Evolutionary conservation across 1,140 invertebrate genomes (phyloP).

Genomic region (Calliphora vicina): DNA sequence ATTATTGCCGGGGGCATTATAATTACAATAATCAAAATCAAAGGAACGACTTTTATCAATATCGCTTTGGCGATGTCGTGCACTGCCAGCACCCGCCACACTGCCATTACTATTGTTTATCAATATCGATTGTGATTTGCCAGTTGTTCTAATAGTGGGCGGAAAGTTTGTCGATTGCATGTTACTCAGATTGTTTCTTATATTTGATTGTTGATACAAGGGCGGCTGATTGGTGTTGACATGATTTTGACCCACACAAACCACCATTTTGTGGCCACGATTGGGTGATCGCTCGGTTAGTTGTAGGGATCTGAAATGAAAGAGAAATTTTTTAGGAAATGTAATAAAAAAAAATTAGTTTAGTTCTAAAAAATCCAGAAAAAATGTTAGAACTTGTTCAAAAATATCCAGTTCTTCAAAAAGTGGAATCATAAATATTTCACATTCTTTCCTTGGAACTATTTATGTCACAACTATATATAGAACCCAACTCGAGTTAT

Average conservation of each 20-base stretch:
- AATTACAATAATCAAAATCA: slow-evolving; percentile 59
- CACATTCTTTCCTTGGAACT: too few species aligned
- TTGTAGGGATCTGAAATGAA: slow-evolving; percentile 57
- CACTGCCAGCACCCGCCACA: neutral
- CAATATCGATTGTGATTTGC: slow-evolving; percentile 39
- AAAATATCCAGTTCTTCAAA: too few species aligned
- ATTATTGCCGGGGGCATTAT: slow-evolving; percentile 38
- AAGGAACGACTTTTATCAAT: slow-evolving; percentile 59
- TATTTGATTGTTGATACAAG: slow-evolving; percentile 45
- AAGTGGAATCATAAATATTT: too few species aligned
- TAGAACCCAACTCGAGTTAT: too few species aligned
- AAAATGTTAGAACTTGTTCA: too few species aligned
- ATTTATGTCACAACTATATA: too few species aligned
- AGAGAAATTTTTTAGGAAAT: slow-evolving; percentile 19
- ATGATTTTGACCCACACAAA: slow-evolving; percentile 45
- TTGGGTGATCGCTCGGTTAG: slow-evolving; percentile 60
- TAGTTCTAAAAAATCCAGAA: neutral
- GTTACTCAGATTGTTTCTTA: slow-evolving; percentile 28
- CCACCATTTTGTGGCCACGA: slow-evolving; percentile 54
- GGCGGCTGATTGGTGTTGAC: slow-evolving; percentile 41
- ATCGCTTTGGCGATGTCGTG: slow-evolving; percentile 47
- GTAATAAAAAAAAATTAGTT: neutral
- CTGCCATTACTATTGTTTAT: slow-evolving; percentile 29
- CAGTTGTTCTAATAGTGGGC: slow-evolving; percentile 45
- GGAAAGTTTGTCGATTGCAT: slow-evolving; percentile 39